phyloP scores from a whole-genome alignment of 2,113 vertebrate genomes.

The Rallus limicola region DNA sequence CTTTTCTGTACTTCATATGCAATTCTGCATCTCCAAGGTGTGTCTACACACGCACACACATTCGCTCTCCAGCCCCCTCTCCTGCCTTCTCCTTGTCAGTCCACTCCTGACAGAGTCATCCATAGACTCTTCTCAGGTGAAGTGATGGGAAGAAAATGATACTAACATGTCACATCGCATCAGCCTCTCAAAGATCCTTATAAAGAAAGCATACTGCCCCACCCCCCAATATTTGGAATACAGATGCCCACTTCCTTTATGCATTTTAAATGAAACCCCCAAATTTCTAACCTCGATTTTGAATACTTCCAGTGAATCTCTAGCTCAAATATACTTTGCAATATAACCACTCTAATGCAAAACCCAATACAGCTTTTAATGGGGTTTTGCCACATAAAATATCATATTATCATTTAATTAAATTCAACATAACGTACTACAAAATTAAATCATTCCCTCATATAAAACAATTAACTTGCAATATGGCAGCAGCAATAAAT shows the following conservation, averaged over 20 bases:
- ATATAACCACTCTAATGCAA: background rate
- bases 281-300: background rate
- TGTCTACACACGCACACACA: rapidly evolving
- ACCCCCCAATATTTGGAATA: background rate
- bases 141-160: background rate
- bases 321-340: background rate
- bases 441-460: background rate
- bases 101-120: background rate
- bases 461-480: background rate
- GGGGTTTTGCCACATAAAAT: background rate
- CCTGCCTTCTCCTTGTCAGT: background rate
- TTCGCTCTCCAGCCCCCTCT: background rate
- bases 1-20: background rate
- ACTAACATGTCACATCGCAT: background rate
- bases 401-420: background rate
- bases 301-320: background rate
- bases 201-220: background rate
- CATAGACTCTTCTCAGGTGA: background rate
- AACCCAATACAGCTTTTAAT: background rate
- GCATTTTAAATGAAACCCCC: background rate
- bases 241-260: background rate
- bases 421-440: background rate
- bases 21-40: rapidly evolving
- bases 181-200: background rate
- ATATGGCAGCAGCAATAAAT: background rate